These are phyloP conservation scores for Sinosuthora webbiana DNA, from an alignment of 2,113 vertebrate genomes.

Conservation along the genomic window DNA sequence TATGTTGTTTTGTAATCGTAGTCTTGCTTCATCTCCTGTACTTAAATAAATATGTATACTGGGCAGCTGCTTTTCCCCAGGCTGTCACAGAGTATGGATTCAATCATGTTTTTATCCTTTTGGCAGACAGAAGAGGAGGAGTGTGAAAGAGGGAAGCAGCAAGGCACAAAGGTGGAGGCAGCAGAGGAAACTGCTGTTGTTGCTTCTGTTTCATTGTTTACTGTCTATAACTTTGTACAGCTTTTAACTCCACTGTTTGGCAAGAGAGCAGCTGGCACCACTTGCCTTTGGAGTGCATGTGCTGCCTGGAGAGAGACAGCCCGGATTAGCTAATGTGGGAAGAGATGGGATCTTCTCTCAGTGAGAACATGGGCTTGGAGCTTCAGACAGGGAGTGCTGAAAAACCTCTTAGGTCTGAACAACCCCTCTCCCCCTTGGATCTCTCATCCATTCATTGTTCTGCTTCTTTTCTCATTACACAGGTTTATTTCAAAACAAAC, in stretches of 20 bases:
- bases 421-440: neutral
- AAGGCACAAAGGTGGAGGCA: conserved; percentile 10
- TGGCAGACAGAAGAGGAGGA: neutral
- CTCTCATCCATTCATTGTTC: neutral
- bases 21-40: neutral
- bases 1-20: neutral
- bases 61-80: conserved; percentile 14
- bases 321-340: neutral
- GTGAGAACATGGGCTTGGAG: neutral
- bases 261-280: conserved; percentile 49
- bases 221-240: conserved; percentile 43
- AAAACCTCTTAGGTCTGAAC: neutral
- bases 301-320: conserved; percentile 10
- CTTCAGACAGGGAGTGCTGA: neutral
- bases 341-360: conserved; percentile 1
- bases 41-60: neutral
- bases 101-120: conserved; percentile 8
- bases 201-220: conserved; percentile 53
- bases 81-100: neutral
- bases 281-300: neutral
- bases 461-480: neutral
- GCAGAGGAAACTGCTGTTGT: conserved; percentile 18
- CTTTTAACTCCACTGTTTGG: conserved; percentile 61
- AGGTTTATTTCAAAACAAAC: neutral
- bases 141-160: neutral